A percentile compares a stretch with the other conserved stretches of the same genome.
These are phyloP conservation scores for Cryptocheilus praepositus DNA, from an alignment of 2,888 invertebrate genomes.

Conservation along the genomic window DNA sequence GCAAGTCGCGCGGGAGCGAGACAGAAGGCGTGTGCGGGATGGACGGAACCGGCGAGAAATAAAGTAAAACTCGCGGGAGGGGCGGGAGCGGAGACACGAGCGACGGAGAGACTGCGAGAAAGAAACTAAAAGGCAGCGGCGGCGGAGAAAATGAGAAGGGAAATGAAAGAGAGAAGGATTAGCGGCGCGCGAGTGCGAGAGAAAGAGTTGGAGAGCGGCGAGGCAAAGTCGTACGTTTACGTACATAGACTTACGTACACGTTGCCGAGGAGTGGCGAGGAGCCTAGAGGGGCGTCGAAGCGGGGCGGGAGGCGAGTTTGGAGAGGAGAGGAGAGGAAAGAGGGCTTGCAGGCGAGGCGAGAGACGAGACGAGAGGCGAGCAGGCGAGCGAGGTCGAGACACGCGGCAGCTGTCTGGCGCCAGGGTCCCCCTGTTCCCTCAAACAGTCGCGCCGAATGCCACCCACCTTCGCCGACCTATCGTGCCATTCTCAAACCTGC, in stretches of 20 bases:
- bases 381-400: slow-evolving; percentile 67
- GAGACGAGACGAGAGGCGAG: slow-evolving; percentile 38
- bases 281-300: slow-evolving; percentile 8
- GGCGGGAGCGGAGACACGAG: background rate
- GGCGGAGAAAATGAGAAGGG: background rate
- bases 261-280: slow-evolving; percentile 9
- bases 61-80: background rate
- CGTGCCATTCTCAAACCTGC: slow-evolving; percentile 65
- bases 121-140: no score
- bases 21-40: slow-evolving; percentile 15
- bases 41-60: slow-evolving; percentile 23
- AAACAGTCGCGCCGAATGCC: slow-evolving; percentile 66
- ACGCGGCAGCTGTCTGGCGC: slow-evolving; percentile 72
- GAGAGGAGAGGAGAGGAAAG: slow-evolving; percentile 18
- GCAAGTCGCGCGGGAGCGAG: slow-evolving; percentile 40
- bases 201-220: slow-evolving; percentile 15
- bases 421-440: slow-evolving; percentile 66
- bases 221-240: background rate
- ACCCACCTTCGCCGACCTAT: slow-evolving; percentile 67
- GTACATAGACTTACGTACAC: no score
- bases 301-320: slow-evolving; percentile 9
- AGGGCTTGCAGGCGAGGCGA: slow-evolving; percentile 22
- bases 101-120: background rate
- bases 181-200: background rate
- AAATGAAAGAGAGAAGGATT: background rate